Evolutionary conservation across 2,797 vertebrate species (phyloP), one percentile per base, ranked within the genome.

Genomic region (Coregonus ussuriensis): DNA sequence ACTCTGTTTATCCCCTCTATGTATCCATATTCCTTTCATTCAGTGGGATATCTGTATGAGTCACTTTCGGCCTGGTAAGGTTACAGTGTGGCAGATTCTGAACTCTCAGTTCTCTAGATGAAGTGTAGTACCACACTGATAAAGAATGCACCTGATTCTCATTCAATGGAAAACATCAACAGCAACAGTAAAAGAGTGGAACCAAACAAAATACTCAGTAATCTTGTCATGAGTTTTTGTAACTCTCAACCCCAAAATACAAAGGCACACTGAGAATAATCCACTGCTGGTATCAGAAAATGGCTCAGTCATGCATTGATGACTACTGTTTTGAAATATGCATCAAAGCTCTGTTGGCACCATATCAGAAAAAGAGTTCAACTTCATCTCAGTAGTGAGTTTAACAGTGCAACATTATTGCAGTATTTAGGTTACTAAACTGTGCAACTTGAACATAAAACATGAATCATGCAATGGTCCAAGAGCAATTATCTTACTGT

Each of bases 281-380:
- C 18, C 6, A 47, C 4, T 52, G 69, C 51, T 70, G 6, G 37
- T 37, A 11, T 70, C 21, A 70, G 16, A 41, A 41, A 13, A 70
- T 13, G 3, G 7, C 16, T 47, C 35, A 51, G 21, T 70, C 37
- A 47, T 71, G 68, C n/a, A 0, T 41, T 51, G 69, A 14, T 71
- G 69, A 71, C 41, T 71, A 47, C n/a, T 13, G 41, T 41, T 29
- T 71, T 47, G 37, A 47, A 47, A 47, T 70, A 41, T 70, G 68
- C 37, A 18, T 47, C 14, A 9, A 37, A 33, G 25, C 13, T 21
- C 4, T 1, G 5, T 14, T 66, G 65, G 65, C 63, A 66, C 25
- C 63, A 47, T 47, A 47, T 47, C 41, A 47, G 41, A 47, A 47
- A 47, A 13, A 13, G 9, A 47, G 9, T 7, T 47, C 2, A 11